A percentile compares a stretch with the other conserved stretches of the same genome.
These are phyloP conservation scores for Nomada fabriciana DNA, from an alignment of 2,888 invertebrate genomes.

Conservation along the genomic window DNA sequence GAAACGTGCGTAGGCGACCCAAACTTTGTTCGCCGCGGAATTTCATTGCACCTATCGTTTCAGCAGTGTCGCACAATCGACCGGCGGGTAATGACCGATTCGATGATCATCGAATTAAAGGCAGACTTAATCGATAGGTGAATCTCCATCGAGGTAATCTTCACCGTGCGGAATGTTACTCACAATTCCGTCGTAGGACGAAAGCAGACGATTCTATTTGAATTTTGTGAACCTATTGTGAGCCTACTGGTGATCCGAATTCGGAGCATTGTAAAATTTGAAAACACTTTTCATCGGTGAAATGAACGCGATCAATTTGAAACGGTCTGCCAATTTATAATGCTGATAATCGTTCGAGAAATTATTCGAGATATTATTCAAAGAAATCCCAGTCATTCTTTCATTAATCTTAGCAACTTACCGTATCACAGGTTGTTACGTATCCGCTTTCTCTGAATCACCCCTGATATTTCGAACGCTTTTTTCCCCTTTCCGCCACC, in stretches of 20 bases:
- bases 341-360: background rate
- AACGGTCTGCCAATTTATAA: too few relatives aligned
- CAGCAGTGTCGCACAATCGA: constrained; percentile 42
- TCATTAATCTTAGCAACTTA: background rate
- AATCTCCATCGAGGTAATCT: constrained; percentile 29
- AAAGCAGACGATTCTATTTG: background rate
- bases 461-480: constrained; percentile 5
- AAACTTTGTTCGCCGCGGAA: constrained; percentile 43
- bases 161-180: constrained; percentile 24
- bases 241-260: too few relatives aligned
- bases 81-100: constrained; percentile 32
- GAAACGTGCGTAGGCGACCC: constrained; percentile 36
- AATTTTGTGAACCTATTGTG: background rate
- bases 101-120: constrained; percentile 52
- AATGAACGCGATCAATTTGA: too few relatives aligned
- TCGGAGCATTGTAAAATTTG: too few relatives aligned
- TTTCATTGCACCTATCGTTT: constrained; percentile 59
- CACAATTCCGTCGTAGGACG: background rate
- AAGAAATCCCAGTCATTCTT: background rate
- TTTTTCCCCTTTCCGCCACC: background rate
- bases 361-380: background rate
- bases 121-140: constrained; percentile 28
- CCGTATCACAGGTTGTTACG: background rate
- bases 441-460: background rate
- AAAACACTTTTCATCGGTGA: too few relatives aligned